Percentiles rank a stretch among this genome's conserved stretches.
phyloP scores from a whole-genome alignment of 2,888 invertebrate species.

The Rugalucina vietnamica region DNA sequence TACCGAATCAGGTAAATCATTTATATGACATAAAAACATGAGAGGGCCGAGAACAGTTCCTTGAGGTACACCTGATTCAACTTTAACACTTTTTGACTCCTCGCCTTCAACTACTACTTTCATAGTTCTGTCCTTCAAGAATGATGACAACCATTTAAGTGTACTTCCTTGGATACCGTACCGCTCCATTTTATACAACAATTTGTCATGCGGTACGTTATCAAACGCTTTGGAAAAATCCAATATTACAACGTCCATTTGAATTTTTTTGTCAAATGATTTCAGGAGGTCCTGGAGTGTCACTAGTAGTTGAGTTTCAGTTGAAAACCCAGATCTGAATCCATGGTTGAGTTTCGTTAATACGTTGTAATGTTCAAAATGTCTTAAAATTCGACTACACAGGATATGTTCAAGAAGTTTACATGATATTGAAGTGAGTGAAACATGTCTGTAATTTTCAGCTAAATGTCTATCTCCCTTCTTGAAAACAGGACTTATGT shows the following conservation, averaged over 20 bases:
- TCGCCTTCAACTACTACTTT: slow-evolving; percentile 29
- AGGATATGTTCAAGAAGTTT: slow-evolving; percentile 1
- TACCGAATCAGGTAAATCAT: slow-evolving; percentile 29
- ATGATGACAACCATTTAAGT: not conserved
- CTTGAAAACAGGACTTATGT: too few species aligned
- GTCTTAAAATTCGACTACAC: not conserved
- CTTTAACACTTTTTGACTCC: not conserved
- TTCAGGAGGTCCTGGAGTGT: not conserved
- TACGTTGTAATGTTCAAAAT: not conserved
- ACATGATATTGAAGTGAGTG: not conserved
- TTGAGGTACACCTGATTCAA: slow-evolving; percentile 13
- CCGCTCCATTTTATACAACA: slow-evolving; percentile 10
- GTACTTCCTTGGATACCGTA: slow-evolving; percentile 7
- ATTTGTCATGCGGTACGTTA: slow-evolving; percentile 6
- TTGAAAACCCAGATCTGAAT: too few species aligned
- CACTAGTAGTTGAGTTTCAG: too few species aligned
- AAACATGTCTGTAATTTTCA: not conserved
- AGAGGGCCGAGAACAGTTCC: too few species aligned
- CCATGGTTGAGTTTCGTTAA: not conserved
- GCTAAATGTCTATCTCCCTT: not conserved
- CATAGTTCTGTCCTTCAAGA: slow-evolving; percentile 23
- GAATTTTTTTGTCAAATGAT: not conserved
- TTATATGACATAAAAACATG: slow-evolving; percentile 28
- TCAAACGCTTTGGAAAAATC: too few species aligned
- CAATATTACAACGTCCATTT: not conserved